Conservation (phyloP, 2,113 vertebrate species). For the Syngnathus scovelli region DNA sequence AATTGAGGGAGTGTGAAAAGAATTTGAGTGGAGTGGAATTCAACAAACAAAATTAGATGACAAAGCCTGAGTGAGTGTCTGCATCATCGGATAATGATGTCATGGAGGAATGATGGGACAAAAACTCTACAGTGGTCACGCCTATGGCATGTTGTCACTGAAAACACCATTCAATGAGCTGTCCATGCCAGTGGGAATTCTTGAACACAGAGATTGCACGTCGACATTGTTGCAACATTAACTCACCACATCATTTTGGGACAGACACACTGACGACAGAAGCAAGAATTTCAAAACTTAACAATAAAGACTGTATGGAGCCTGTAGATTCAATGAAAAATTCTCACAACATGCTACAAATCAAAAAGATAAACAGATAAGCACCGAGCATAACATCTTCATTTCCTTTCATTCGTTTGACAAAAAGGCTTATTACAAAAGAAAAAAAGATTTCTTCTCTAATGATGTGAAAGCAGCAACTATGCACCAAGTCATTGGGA, state of each 20-base stretch:
- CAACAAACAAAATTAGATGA: background rate
- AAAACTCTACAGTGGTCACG: constrained; percentile 19
- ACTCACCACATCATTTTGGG: constrained; percentile 23
- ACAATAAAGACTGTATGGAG: background rate
- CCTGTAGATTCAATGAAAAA: background rate
- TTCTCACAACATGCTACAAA: background rate
- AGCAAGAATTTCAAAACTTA: background rate
- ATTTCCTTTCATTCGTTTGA: constrained; percentile 47
- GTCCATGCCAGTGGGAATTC: constrained; percentile 21
- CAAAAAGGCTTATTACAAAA: constrained; percentile 28
- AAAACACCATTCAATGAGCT: constrained; percentile 19
- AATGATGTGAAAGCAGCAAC: constrained; percentile 33
- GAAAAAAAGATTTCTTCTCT: background rate
- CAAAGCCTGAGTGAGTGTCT: background rate
- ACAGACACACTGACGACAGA: constrained; percentile 6
- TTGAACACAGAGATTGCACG: constrained; percentile 29
- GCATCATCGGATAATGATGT: background rate
- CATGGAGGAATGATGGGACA: background rate
- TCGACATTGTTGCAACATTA: constrained; percentile 15
- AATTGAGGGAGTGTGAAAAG: background rate
- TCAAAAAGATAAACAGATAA: constrained; percentile 8
- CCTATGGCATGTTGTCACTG: constrained; percentile 26
- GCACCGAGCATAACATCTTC: constrained; percentile 11
- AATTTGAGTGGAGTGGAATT: background rate
- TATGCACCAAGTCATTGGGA: constrained; percentile 32